Conservation (phyloP, 2,113 vertebrate genomes). For the Synodontis membranacea region DNA sequence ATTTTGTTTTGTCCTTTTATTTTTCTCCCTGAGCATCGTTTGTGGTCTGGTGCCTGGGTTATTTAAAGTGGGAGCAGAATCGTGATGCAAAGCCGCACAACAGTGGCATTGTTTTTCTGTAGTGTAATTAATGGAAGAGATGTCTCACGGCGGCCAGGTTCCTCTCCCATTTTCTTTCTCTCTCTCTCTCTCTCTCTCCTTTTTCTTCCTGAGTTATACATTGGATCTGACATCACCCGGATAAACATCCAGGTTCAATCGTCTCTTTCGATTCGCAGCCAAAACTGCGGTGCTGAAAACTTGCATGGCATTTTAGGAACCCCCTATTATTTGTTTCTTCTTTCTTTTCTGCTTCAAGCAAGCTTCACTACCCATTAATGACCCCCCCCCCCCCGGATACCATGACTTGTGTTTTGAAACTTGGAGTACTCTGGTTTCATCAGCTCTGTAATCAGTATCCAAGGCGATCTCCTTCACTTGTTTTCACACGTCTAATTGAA, state of each 20-base stretch:
- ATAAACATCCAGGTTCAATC: constrained; percentile 39
- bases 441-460: constrained; percentile 53
- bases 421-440: constrained; percentile 55
- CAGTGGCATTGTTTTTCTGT: constrained; percentile 43
- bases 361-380: constrained; percentile 47
- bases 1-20: constrained; percentile 54
- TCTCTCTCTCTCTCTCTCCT: constrained; percentile 17
- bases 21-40: constrained; percentile 41
- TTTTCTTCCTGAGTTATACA: constrained; percentile 23
- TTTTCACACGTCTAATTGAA: constrained; percentile 51
- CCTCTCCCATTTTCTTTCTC: constrained; percentile 3
- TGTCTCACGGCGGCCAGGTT: constrained; percentile 19
- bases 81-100: constrained; percentile 45
- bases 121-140: constrained; percentile 54
- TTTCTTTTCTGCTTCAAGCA: constrained; percentile 40
- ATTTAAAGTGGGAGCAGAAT: constrained; percentile 48
- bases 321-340: constrained; percentile 27
- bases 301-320: constrained; percentile 42
- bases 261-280: constrained; percentile 41
- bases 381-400: constrained; percentile 46
- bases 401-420: constrained; percentile 46
- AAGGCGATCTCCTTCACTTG: constrained; percentile 41
- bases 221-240: constrained; percentile 25
- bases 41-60: constrained; percentile 34
- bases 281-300: constrained; percentile 39